These are phyloP conservation scores for Lepisosteus oculatus DNA, from an alignment of 2,113 vertebrate species.

Conservation along the genomic window DNA sequence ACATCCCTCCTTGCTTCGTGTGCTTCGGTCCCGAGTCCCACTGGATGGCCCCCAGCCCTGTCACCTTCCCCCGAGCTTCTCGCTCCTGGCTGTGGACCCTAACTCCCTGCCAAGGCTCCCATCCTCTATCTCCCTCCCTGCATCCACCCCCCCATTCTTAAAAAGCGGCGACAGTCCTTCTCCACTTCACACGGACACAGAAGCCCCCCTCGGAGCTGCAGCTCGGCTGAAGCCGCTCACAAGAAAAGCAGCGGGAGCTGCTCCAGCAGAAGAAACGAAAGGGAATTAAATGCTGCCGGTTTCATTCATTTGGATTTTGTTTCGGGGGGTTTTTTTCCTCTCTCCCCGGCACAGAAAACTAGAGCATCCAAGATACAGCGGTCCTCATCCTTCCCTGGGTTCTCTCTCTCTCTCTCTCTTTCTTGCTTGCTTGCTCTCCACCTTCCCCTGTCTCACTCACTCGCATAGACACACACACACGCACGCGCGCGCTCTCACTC, in stretches of 20 bases:
- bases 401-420: constrained; percentile 20
- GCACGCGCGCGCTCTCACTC: constrained; percentile 13
- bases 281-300: background rate
- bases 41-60: constrained; percentile 5
- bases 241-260: constrained; percentile 34
- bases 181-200: constrained; percentile 11
- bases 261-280: constrained; percentile 11
- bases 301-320: background rate
- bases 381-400: constrained; percentile 8
- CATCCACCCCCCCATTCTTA: constrained; percentile 6
- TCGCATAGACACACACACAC: constrained; percentile 1
- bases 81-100: too few relatives aligned
- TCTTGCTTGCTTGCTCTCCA: constrained; percentile 12
- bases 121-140: background rate
- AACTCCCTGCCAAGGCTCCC: too few relatives aligned
- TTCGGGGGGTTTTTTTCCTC: constrained; percentile 10
- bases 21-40: rapidly evolving
- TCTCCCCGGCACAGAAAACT: constrained; percentile 3
- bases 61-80: constrained; percentile 18
- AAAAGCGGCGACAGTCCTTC: background rate
- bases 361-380: constrained; percentile 19
- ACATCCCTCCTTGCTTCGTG: constrained; percentile 57
- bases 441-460: constrained; percentile 12
- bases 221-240: constrained; percentile 50
- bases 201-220: constrained; percentile 55